Base-by-base conservation (phyloP, 1,140 invertebrate genomes). In the Acromyrmex heyeri region DNA sequence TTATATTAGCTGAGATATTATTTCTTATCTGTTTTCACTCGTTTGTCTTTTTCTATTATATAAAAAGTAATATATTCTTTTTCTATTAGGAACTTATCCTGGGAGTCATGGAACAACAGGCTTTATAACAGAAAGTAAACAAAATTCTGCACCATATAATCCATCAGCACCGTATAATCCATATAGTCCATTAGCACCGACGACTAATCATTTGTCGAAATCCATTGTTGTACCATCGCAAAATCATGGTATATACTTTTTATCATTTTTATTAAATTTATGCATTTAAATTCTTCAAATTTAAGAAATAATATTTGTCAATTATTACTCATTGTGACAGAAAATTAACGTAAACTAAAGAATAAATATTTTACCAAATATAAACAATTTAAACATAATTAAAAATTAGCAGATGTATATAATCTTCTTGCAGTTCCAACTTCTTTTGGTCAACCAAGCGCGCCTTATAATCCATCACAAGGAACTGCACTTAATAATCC, bases 171-270 rank as follows among this genome's bases (percentile, higher is more conserved):
- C 27, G 12, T 12, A 21, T 18, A 75, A 75, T 16, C 69, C 55
- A 10, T 57, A 57, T 21, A 57, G 6, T 55, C 5, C 18, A 38
- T 70, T 65, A 44, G 67, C 34, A 34, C 65, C 53, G 12, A 27
- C 70, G 1, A 1, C 14, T 21, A 24, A n/a, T 59, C 21, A 57
- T 70, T 16, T 82, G 24, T 44, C 79, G 27, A 83, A 62, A 83
- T n/a, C 53, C 12, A 61, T 6, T 59, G 7, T 57, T 10, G 3
- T 70, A 48, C 18, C 55, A 73, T 83, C 38, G 14, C 79, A 73
- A 83, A 83, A 14, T 48, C 69, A 83, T 38, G 69, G 79, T 83
- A 50, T 34, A 50, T 73, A 69, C 12, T 48, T 61, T n/a, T 59
- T 27, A 16, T 18, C 0, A 44, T 48, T 18, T 59, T 48, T 4